Evolutionary conservation across 2,888 invertebrate species (phyloP).

Genomic region (Baronia brevicornis): DNA sequence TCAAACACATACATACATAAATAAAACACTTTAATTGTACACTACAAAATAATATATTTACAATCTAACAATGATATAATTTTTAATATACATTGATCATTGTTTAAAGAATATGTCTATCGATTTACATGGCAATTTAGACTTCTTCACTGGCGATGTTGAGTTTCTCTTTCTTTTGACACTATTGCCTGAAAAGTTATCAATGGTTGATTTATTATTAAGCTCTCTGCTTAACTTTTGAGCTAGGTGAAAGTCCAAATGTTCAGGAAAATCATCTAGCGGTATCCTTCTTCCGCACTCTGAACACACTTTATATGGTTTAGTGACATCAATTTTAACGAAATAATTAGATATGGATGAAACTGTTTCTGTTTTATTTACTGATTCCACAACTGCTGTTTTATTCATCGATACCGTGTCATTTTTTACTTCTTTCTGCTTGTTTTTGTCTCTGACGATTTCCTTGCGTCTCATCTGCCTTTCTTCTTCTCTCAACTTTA

Average conservation of each 20-base stretch:
- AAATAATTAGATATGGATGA: slow-evolving; percentile 58
- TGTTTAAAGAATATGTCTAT: slow-evolving; percentile 59
- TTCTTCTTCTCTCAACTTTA: slow-evolving; percentile 78
- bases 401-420: slow-evolving; percentile 12
- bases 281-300: slow-evolving; percentile 81
- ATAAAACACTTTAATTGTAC: no score
- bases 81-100: no score
- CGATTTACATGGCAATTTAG: slow-evolving; percentile 53
- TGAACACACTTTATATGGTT: slow-evolving; percentile 73
- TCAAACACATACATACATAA: no score
- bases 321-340: slow-evolving; percentile 50
- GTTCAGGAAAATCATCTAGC: slow-evolving; percentile 79
- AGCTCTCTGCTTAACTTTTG: slow-evolving; percentile 81
- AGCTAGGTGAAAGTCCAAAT: slow-evolving; percentile 91
- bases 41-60: slow-evolving; percentile 7
- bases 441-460: slow-evolving; percentile 23
- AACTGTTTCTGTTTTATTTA: slow-evolving; percentile 33
- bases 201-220: slow-evolving; percentile 53
- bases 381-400: slow-evolving; percentile 15
- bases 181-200: slow-evolving; percentile 21
- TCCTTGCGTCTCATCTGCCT: slow-evolving; percentile 43
- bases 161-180: slow-evolving; percentile 56
- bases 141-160: slow-evolving; percentile 46
- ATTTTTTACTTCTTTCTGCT: slow-evolving; percentile 20
- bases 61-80: no score